Percentiles rank a stretch among this genome's conserved stretches.
These are phyloP conservation scores for Solenopsis invicta DNA, from an alignment of 1,140 invertebrate species.

Conservation along the genomic window DNA sequence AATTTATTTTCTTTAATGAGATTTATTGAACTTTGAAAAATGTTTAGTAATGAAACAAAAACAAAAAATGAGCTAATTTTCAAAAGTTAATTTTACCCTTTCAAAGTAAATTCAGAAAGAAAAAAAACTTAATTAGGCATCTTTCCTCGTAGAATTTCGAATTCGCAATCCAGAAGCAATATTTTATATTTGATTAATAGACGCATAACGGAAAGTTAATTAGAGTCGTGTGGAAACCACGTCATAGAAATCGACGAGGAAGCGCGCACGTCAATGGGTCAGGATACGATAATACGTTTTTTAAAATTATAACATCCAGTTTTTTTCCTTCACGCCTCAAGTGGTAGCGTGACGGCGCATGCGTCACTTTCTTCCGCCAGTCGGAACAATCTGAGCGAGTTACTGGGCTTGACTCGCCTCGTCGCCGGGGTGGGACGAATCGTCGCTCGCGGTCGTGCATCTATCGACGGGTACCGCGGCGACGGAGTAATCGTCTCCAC, in stretches of 20 bases:
- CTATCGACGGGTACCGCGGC: constrained; percentile 6
- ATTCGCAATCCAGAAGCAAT: not conserved
- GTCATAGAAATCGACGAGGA: not conserved
- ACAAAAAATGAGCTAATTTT: too few species aligned
- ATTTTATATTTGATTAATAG: not conserved
- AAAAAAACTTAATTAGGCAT: too few species aligned
- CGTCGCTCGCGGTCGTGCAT: not conserved
- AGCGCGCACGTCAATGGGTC: not conserved
- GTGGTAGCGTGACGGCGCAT: not conserved
- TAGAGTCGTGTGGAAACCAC: not conserved
- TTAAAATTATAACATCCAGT: constrained; percentile 19
- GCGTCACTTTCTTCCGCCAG: not conserved
- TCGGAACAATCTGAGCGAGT: not conserved
- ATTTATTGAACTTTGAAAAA: too few species aligned
- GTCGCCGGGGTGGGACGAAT: constrained; percentile 4
- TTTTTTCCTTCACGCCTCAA: not conserved
- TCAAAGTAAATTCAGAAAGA: too few species aligned
- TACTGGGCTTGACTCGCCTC: constrained; percentile 11
- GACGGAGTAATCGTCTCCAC: not conserved
- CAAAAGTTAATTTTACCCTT: too few species aligned
- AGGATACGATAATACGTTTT: not conserved
- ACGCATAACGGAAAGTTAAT: not conserved
- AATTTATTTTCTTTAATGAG: too few species aligned
- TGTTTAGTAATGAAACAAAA: too few species aligned
- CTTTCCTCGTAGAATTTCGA: not conserved